Percentiles rank a stretch among this genome's conserved stretches.
These are phyloP conservation scores for Mobula hypostoma DNA, from an alignment of 2,113 vertebrate genomes.

Conservation along the genomic window DNA sequence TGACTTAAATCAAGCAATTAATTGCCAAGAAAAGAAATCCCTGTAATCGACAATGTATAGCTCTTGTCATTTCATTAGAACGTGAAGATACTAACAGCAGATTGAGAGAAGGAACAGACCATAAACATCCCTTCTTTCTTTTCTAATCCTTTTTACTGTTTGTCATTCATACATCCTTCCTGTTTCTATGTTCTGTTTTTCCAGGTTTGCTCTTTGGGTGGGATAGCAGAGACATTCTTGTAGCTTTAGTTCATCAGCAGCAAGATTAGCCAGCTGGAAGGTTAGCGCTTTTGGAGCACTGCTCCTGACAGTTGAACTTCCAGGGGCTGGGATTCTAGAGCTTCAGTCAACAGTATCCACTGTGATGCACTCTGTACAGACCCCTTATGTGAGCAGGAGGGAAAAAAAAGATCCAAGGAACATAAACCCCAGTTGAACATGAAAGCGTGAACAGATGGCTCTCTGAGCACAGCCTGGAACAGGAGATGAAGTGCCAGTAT, in stretches of 20 bases:
- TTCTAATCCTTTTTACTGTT: neutral
- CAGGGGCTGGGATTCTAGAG: neutral
- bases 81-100: neutral
- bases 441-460: slow-evolving; percentile 31
- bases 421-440: neutral
- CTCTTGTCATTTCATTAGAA: neutral
- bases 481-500: neutral
- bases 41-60: neutral
- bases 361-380: neutral
- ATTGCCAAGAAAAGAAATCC: too few relatives aligned
- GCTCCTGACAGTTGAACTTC: neutral
- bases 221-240: neutral
- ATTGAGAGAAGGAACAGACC: neutral
- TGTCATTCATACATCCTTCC: neutral
- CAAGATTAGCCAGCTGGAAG: neutral
- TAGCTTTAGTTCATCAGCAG: neutral
- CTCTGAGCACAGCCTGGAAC: neutral
- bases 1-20: too few relatives aligned
- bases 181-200: neutral
- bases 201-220: neutral
- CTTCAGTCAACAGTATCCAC: neutral
- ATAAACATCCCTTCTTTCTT: neutral
- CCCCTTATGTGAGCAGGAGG: neutral
- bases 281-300: neutral
- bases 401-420: neutral